phyloP scores from a whole-genome alignment of 1,140 invertebrate species.

The Cotesia glomerata region DNA sequence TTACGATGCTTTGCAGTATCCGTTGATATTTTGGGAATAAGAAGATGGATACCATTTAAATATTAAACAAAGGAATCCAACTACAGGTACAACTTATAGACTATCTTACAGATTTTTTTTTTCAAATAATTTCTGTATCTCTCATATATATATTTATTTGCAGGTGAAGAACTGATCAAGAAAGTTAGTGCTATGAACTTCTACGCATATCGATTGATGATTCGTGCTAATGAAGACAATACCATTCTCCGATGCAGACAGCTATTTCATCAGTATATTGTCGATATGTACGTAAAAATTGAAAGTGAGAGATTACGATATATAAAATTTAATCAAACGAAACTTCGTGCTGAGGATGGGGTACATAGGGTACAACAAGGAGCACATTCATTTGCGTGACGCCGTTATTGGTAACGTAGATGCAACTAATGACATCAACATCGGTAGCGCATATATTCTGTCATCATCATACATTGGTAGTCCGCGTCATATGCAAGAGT shows the following conservation, averaged over 20 bases:
- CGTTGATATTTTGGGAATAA: constrained; percentile 6
- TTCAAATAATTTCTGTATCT: too few species aligned
- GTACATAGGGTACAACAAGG: too few species aligned
- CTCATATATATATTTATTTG: background rate
- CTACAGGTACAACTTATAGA: too few species aligned
- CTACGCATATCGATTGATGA: constrained; percentile 46
- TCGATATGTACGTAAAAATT: constrained; percentile 60
- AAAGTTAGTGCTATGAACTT: constrained; percentile 6
- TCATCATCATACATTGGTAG: constrained; percentile 57
- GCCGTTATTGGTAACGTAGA: background rate
- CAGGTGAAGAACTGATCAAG: constrained; percentile 28
- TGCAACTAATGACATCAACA: background rate
- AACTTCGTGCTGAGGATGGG: constrained; percentile 59
- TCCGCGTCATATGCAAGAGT: constrained; percentile 58
- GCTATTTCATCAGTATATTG: constrained; percentile 55
- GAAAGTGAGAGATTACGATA: constrained; percentile 57
- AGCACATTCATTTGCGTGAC: constrained; percentile 45
- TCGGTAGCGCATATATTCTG: constrained; percentile 44
- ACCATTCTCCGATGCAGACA: constrained; percentile 46
- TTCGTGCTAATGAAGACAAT: constrained; percentile 46
- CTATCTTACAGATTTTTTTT: too few species aligned
- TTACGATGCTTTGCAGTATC: constrained; percentile 24
- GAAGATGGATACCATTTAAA: constrained; percentile 2
- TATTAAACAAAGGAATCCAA: background rate
- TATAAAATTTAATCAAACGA: constrained; percentile 58